Base-by-base conservation (phyloP, 2,113 vertebrate genomes). In the Alaudala cheleensis region DNA sequence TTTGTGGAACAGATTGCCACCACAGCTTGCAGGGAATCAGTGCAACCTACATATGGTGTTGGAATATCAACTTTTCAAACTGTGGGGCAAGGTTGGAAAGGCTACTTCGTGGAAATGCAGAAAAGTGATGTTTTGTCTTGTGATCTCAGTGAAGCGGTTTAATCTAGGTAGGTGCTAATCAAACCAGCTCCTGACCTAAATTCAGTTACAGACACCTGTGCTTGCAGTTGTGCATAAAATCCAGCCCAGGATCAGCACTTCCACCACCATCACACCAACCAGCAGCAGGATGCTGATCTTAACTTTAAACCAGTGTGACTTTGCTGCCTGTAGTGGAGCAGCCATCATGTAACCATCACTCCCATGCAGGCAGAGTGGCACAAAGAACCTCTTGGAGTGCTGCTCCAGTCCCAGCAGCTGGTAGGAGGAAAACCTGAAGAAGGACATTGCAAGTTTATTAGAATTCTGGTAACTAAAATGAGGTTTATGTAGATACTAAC, bases 1-100 rank as follows among this genome's bases (percentile, higher is more conserved):
- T 69, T 73, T 54, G 37, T 54, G 72, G n/a, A 33, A 61, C 19
- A 45, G 81, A n/a, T 25, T 61, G 58, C 28, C 31, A 21, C 50
- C 4, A 3, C 77, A 54, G 2, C 45, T 12, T 60, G 50, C 29
- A 22, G 50, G 13, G 2, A 44, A 34, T 61, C 45, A 6, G 33
- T 15, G 37, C 37, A 64, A 31, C 45, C 67, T 53, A 15, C 0
- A 0, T 12, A 2, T 5, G 23, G 21, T 2, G 0, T 3, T 77
- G 69, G 37, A 14, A 0, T 19, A 45, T 47, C 64, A 66, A 1
- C 49, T 67, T 88, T 60, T 22, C 71, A 65, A 16, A 29, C 23
- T 20, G 39, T 24, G 47, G 21, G 77, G 64, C 61, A n/a, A 45
- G 42, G 29, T 51, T 37, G 77, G 64, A 57, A n/a, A 45, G 40